Base-by-base conservation (phyloP, 2,797 vertebrate genomes). In the Myripristis murdjan region DNA sequence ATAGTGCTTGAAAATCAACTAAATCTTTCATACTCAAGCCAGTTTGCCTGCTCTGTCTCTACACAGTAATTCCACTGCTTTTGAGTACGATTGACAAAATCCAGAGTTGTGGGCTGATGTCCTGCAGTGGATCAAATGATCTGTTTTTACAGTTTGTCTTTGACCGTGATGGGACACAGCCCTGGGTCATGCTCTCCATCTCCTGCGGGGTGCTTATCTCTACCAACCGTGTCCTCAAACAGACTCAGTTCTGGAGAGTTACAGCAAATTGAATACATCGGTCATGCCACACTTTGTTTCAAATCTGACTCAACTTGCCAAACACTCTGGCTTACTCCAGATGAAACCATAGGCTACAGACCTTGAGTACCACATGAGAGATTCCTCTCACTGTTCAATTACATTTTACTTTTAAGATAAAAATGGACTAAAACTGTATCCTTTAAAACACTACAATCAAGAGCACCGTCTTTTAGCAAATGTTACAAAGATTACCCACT, bases 241-340 rank as follows among this genome's bases (percentile, higher is more conserved):
- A 59, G 52, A 70, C 5, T n/a, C 9, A 0, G 1, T 46, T 74
- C 55, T 64, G 68, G 28, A 20, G 39, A 67, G 46, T 73, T 28
- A 24, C 22, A 28, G 26, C 33, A 81, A 64, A 77, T 55, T 47
- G 2, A 74, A 80, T 57, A 53, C 46, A 59, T 59, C 65, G 55
- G 73, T 69, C 53, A 49, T 47, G 63, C 63, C 16, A 46, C 35
- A 52, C 59, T 64, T 56, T 57, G 39, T 33, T 73, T 70, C 22
- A 53, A 71, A 55, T 64, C 55, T 44, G 43, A 20, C 37, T 59
- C 41, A 56, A 51, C 31, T 8, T n/a, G 39, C 23, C 35, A 56
- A 18, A 49, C 63, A 73, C 18, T 51, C 6, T n/a, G 14, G 18
- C 8, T 6, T 22, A 64, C 28, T 58, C 11, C 22, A 58, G 31